These are phyloP conservation scores for Limnodromus scolopaceus DNA, from an alignment of 2,797 vertebrate genomes.

Conservation along the genomic window DNA sequence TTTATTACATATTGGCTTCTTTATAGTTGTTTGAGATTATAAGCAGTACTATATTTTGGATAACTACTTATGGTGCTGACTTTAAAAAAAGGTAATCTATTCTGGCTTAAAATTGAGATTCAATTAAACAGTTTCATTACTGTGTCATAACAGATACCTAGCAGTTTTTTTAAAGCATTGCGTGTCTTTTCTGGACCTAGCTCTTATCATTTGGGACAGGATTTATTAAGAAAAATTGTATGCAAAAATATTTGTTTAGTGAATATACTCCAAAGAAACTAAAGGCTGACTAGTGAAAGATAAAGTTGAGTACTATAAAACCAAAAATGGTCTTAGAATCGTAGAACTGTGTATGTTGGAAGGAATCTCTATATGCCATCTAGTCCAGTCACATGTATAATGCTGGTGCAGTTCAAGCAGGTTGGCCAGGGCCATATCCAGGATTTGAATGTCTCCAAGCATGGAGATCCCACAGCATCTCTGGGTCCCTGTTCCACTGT, in stretches of 20 bases:
- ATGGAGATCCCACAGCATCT: background rate
- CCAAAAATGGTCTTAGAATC: background rate
- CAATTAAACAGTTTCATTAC: background rate
- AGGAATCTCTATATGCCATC: background rate
- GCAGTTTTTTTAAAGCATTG: background rate
- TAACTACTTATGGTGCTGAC: background rate
- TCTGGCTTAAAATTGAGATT: background rate
- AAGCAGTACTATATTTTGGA: background rate
- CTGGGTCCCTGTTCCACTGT: background rate
- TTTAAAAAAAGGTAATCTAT: background rate
- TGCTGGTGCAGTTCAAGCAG: background rate
- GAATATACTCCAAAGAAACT: conserved; percentile 14
- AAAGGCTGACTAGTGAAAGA: background rate
- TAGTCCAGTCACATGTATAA: background rate
- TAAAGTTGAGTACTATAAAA: background rate
- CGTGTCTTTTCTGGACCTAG: background rate
- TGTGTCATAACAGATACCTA: background rate
- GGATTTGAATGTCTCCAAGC: background rate
- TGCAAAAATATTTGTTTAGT: background rate
- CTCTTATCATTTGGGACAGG: background rate
- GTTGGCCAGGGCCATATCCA: background rate
- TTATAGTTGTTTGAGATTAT: background rate
- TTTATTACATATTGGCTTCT: background rate
- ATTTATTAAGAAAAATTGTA: background rate
- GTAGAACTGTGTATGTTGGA: background rate